Evolutionary conservation across 1,140 invertebrate genomes (phyloP).

Genomic region (Lepidurus packardi): DNA sequence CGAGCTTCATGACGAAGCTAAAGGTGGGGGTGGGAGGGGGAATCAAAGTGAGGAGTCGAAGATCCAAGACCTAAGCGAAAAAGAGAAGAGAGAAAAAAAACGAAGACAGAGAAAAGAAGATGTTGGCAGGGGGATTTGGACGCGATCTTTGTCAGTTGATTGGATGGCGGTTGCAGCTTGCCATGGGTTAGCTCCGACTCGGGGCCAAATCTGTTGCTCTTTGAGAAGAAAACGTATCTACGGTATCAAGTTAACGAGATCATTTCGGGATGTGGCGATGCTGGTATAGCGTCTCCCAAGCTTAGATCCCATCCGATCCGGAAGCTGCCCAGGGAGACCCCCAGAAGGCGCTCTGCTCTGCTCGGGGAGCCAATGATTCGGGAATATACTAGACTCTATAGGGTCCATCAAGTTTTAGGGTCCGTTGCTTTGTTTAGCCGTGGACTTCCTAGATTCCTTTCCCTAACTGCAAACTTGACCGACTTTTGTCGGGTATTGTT

Average conservation of each 20-base stretch:
- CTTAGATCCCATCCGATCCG: constrained; percentile 18
- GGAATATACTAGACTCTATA: background rate
- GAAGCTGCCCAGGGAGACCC: constrained; percentile 16
- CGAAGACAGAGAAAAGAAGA: background rate
- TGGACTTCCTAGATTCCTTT: background rate
- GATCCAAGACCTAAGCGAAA: background rate
- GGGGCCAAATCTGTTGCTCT: constrained; percentile 21
- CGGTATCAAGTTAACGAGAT: constrained; percentile 19
- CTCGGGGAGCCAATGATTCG: background rate
- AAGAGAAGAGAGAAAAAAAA: background rate
- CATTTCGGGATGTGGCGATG: constrained; percentile 7
- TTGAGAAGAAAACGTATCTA: constrained; percentile 5
- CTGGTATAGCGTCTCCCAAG: background rate
- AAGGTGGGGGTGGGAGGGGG: background rate
- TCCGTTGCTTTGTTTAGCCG: background rate
- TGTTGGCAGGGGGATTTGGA: constrained; percentile 7
- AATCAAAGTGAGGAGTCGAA: background rate
- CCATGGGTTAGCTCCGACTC: background rate
- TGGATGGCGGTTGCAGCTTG: constrained; percentile 12
- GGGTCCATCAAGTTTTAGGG: constrained; percentile 6
- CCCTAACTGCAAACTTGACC: background rate
- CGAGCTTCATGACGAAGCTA: constrained; percentile 14
- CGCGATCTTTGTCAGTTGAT: constrained; percentile 21
- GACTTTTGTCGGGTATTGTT: too few relatives aligned
- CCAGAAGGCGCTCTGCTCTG: background rate